Evolutionary conservation across 1,140 invertebrate species (phyloP), one percentile per base, ranked within the genome.

Genomic region (Cardiocondyla obscurior): DNA sequence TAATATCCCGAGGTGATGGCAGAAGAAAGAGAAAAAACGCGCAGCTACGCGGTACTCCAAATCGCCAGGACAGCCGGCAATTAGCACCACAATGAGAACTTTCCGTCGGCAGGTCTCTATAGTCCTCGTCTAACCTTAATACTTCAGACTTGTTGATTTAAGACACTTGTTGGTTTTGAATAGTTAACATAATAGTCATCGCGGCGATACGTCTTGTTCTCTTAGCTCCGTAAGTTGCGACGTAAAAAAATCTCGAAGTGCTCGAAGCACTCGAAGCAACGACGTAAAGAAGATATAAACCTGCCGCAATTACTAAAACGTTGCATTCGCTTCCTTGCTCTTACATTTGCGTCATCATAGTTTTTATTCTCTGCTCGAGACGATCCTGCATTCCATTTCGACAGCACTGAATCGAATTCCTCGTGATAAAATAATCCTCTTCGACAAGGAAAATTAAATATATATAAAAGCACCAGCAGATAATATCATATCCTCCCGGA

Each of bases 131-230:
- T 51, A 83, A 88, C 67, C 86, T 88, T 88, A 83, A 51, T 62
- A 87, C 69, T 82, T 81, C 65, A 42, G 76, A 88, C 87, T 88
- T 88, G 86, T 88, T 88, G 87, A 88, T 88, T 88, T 88, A 88
- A 88, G 87, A 88, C 87, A 88, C 87, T 88, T 88, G 87, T 88
- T 88, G 87, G 87, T 83, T 83, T 84, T 76, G 39, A 72, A 83
- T 84, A 58, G 79, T 87, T 82, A 73, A 81, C 79, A 46, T 6
- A 0, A 62, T 16, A 39, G 49, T 39, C 42, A 69, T 51, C 6
- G 39, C 39, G 28, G 46, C 33, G 33, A 79, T 33, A 19, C 30
- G 14, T 22, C 19, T 67, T 33, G 39, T 39, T 51, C n/a, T 16
- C 6, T 8, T 30, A 53, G 19, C 51, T 36, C 14, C 25, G 6